Percentiles rank a stretch among this genome's conserved stretches.
Conservation (phyloP, 2,888 invertebrate species). For the Euclidia mi region DNA sequence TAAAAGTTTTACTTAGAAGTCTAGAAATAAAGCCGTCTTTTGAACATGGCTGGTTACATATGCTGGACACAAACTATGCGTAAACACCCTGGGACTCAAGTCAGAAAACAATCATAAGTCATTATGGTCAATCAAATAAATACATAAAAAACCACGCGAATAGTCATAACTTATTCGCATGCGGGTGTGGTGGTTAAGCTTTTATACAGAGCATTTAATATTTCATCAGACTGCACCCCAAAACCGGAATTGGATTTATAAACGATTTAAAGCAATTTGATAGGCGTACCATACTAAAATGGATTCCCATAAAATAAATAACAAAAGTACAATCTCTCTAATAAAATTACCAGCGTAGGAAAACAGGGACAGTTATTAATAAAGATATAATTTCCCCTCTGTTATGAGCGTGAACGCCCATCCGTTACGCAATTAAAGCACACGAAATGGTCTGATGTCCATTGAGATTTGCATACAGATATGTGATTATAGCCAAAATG, state of each 20-base stretch:
- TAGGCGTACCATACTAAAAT: slow-evolving; percentile 25
- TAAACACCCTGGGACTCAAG: no score
- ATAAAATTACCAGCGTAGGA: slow-evolving; percentile 67
- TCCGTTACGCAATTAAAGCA: slow-evolving; percentile 81
- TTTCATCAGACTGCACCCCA: not conserved
- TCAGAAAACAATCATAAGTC: no score
- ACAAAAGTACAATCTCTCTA: slow-evolving; percentile 50
- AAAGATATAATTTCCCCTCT: slow-evolving; percentile 77
- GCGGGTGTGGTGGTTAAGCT: not conserved
- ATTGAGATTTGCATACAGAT: slow-evolving; percentile 86
- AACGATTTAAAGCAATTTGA: slow-evolving; percentile 20
- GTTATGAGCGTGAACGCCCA: slow-evolving; percentile 75
- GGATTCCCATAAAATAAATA: slow-evolving; percentile 47
- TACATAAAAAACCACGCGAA: not conserved
- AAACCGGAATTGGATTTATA: slow-evolving; percentile 7
- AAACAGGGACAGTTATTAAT: slow-evolving; percentile 69
- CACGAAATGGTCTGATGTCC: slow-evolving; percentile 73
- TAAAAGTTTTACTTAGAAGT: no score
- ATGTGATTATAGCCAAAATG: slow-evolving; percentile 78
- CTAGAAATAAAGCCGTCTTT: no score
- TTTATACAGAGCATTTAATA: slow-evolving; percentile 4
- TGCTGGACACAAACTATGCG: no score
- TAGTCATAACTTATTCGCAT: slow-evolving; percentile 2
- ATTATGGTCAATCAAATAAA: no score
- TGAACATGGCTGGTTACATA: no score